phyloP scores from a whole-genome alignment of 2,797 vertebrate genomes.

The Molossus alvarezi region DNA sequence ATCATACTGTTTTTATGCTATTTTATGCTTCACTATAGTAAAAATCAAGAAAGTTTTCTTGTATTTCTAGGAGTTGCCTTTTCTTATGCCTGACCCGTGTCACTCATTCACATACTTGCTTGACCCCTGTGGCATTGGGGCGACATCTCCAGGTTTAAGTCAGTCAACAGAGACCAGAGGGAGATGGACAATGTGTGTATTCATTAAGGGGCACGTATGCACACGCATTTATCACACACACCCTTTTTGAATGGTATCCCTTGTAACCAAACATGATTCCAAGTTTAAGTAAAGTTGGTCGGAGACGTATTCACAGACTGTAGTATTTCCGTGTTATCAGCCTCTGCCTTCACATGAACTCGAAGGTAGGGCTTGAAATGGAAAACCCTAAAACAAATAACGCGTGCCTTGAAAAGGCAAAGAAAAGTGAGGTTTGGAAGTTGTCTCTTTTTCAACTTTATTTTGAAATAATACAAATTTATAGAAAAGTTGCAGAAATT shows the following conservation, averaged over 20 bases:
- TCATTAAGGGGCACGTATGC: fast-evolving
- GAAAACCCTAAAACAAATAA: neutral
- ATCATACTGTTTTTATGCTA: neutral
- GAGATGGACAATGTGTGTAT: neutral
- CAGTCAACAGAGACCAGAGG: neutral
- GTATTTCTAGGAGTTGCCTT: neutral
- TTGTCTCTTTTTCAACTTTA: neutral
- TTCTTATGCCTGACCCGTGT: neutral
- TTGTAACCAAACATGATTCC: neutral
- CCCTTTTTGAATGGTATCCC: fast-evolving
- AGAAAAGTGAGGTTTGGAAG: neutral
- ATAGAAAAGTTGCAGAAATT: neutral
- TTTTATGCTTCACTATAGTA: slow-evolving; percentile 52
- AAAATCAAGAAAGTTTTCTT: neutral
- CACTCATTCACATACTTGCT: neutral
- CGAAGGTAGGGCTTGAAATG: neutral
- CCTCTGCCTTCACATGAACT: neutral
- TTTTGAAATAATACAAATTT: slow-evolving; percentile 1
- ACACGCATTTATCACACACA: neutral
- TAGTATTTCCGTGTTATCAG: no score
- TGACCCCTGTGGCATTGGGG: fast-evolving
- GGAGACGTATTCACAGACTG: neutral
- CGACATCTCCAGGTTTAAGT: neutral
- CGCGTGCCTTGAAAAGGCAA: neutral
- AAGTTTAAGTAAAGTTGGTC: neutral